Conservation (phyloP, 2,113 vertebrate species). For the Paradisaea rubra region DNA sequence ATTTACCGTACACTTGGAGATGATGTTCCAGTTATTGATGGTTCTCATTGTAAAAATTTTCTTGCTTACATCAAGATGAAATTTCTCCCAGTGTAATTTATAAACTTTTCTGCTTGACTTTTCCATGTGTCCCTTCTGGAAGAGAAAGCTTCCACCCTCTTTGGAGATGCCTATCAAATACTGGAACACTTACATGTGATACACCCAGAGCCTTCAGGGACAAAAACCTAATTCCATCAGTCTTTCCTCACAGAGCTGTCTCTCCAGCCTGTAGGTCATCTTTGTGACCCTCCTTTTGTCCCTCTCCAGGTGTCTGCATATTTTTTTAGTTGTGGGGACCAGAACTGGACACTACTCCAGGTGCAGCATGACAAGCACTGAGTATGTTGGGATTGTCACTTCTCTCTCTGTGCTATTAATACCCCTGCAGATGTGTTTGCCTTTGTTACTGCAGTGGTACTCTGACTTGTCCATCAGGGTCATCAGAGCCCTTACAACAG, state of each 20-base stretch:
- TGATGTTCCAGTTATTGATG: neutral
- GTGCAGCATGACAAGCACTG: neutral
- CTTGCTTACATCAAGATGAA: neutral
- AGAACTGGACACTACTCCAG: neutral
- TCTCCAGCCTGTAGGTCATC: neutral
- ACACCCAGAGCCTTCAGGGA: accelerated
- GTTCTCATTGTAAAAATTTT: neutral
- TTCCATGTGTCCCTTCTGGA: neutral
- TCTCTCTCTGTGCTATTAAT: neutral
- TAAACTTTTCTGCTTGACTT: neutral
- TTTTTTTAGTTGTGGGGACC: neutral
- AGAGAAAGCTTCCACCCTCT: neutral
- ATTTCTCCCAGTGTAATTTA: accelerated
- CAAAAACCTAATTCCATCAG: neutral
- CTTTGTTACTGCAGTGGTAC: neutral
- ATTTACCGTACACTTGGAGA: neutral
- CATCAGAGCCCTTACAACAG: neutral
- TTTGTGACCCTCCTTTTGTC: neutral
- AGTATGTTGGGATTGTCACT: neutral
- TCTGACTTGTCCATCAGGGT: neutral
- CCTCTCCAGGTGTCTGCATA: neutral
- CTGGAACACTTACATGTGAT: neutral
- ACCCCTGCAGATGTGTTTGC: neutral
- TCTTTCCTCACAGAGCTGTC: neutral
- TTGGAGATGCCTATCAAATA: neutral